A percentile compares a stretch with the other conserved stretches of the same genome.
Evolutionary conservation across 2,113 vertebrate species (phyloP).

Genomic region (Zootoca vivipara): DNA sequence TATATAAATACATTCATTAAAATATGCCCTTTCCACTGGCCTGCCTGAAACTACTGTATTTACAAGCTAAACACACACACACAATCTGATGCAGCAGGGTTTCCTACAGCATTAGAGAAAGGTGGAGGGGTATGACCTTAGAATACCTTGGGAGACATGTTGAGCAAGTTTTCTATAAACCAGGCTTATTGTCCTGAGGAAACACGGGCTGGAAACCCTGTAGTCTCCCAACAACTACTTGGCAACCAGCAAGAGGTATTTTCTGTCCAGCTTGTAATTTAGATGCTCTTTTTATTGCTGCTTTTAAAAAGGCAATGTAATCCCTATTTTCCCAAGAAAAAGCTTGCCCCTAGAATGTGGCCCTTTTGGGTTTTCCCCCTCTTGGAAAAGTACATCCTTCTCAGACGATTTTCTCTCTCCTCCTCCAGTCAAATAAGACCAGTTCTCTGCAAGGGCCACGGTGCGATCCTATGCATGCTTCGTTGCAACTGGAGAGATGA

Average conservation of each 20-base stretch:
- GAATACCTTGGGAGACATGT: conserved; percentile 5
- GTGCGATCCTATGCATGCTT: neutral
- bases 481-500: neutral
- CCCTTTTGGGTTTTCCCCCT: neutral
- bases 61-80: neutral
- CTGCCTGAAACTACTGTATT: neutral
- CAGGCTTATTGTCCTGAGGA: conserved; percentile 45
- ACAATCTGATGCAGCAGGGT: conserved; percentile 3
- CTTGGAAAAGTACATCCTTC: neutral
- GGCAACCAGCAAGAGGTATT: neutral
- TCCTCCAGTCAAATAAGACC: neutral
- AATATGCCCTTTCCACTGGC: neutral
- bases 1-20: neutral
- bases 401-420: neutral
- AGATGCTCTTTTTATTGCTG: neutral
- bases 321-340: conserved; percentile 11
- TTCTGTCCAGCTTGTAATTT: neutral
- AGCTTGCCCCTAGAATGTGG: conserved; percentile 25
- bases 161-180: neutral
- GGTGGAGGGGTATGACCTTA: conserved; percentile 37
- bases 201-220: conserved; percentile 38
- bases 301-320: conserved; percentile 38
- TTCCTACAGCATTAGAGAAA: neutral
- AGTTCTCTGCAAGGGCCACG: neutral
- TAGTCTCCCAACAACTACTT: neutral